phyloP scores from a whole-genome alignment of 2,888 invertebrate species.

The Schizotus pectinicornis region DNA sequence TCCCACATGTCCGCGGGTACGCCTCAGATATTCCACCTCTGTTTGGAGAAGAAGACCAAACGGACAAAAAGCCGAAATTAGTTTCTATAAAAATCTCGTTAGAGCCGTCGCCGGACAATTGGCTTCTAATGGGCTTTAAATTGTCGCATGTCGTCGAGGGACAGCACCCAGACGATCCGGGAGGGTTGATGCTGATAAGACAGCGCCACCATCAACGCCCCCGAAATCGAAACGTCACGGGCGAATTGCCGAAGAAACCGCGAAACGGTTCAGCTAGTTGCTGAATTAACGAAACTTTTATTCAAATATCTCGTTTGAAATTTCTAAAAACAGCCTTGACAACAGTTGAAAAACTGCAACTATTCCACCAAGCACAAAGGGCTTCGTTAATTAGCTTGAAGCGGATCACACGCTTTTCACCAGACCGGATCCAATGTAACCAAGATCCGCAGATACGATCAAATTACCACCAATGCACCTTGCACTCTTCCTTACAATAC shows the following conservation, averaged over 20 bases:
- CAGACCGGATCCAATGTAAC: constrained; percentile 34
- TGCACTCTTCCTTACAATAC: too few species aligned
- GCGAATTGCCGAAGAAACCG: too few species aligned
- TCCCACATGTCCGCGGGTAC: too few species aligned
- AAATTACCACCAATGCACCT: constrained; percentile 1
- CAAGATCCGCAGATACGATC: constrained; percentile 15
- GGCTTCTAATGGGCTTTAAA: constrained; percentile 21
- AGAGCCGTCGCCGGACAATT: constrained; percentile 7
- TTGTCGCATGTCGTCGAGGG: constrained; percentile 16
- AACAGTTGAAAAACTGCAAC: neutral
- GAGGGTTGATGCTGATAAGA: too few species aligned
- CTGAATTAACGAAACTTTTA: too few species aligned
- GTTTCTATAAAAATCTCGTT: constrained; percentile 22
- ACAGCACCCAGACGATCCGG: constrained; percentile 2
- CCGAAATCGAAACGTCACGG: too few species aligned
- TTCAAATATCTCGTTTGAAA: too few species aligned
- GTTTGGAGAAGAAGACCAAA: neutral
- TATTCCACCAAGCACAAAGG: constrained; percentile 1
- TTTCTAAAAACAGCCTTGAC: neutral
- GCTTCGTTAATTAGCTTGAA: neutral
- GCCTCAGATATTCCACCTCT: too few species aligned
- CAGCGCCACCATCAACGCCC: too few species aligned
- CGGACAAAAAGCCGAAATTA: too few species aligned
- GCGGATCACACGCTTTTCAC: constrained; percentile 35
- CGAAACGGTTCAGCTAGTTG: too few species aligned